These are phyloP conservation scores for Beris chalybata DNA, from an alignment of 2,888 invertebrate species.

Conservation along the genomic window DNA sequence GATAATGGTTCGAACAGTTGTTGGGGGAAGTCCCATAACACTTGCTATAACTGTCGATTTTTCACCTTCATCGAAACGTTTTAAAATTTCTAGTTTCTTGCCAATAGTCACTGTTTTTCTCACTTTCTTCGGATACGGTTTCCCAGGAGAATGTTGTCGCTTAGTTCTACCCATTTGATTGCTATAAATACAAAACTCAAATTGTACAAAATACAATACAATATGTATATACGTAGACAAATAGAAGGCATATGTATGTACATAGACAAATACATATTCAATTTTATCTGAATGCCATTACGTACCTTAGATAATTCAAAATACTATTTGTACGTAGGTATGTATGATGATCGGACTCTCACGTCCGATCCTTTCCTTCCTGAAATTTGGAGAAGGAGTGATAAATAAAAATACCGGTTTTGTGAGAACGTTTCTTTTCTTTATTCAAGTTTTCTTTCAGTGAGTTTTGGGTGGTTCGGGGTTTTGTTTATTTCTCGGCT, in stretches of 20 bases:
- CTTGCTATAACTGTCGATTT: slow-evolving; percentile 6
- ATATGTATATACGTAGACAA: slow-evolving; percentile 8
- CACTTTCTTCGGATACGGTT: slow-evolving; percentile 6
- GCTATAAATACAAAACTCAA: slow-evolving; percentile 8
- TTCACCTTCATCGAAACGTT: too few relatives aligned
- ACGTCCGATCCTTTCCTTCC: too few relatives aligned
- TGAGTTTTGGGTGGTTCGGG: too few relatives aligned
- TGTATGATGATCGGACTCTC: too few relatives aligned
- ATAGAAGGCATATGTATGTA: slow-evolving; percentile 1
- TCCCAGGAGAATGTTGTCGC: not conserved
- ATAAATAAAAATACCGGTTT: too few relatives aligned
- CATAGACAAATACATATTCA: slow-evolving; percentile 5
- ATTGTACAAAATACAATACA: slow-evolving; percentile 12
- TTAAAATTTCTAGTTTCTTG: too few relatives aligned
- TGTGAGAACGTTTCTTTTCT: too few relatives aligned
- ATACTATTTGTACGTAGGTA: too few relatives aligned
- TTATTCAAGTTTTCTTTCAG: too few relatives aligned
- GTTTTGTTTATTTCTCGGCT: too few relatives aligned
- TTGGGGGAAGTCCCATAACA: not conserved
- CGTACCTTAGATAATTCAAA: not conserved
- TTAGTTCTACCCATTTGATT: not conserved
- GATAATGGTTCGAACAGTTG: slow-evolving; percentile 10
- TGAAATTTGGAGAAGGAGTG: too few relatives aligned
- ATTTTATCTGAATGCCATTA: too few relatives aligned
- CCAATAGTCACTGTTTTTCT: slow-evolving; percentile 8